These are phyloP conservation scores for Octonoba sinensis DNA, from an alignment of 2,888 invertebrate species.

Conservation along the genomic window DNA sequence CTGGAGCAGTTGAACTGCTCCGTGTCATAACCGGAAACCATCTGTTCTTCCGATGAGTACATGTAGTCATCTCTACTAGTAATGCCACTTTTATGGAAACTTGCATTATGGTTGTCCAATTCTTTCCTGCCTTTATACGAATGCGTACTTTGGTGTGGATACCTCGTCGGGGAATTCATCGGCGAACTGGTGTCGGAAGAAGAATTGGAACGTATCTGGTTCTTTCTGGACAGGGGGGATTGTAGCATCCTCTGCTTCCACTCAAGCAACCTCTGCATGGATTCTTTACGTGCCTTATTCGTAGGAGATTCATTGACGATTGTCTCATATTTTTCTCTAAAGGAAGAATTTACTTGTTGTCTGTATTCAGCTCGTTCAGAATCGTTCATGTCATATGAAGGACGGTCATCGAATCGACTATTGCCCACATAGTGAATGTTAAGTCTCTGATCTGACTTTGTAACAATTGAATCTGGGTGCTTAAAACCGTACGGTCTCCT, in stretches of 20 bases:
- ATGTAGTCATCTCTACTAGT: slow-evolving; percentile 9
- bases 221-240: slow-evolving; percentile 86
- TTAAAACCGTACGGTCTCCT: not conserved
- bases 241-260: slow-evolving; percentile 95
- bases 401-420: not conserved
- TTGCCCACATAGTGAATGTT: slow-evolving; percentile 23
- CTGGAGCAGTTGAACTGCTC: too few species aligned
- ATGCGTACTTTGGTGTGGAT: not conserved
- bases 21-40: too few species aligned
- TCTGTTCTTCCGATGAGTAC: slow-evolving; percentile 1
- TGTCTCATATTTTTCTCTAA: too few species aligned
- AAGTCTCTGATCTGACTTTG: slow-evolving; percentile 2
- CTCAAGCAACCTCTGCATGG: slow-evolving; percentile 89
- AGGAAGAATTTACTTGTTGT: not conserved
- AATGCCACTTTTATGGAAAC: not conserved
- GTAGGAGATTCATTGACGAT: not conserved
- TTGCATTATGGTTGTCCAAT: slow-evolving; percentile 71
- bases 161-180: slow-evolving; percentile 52
- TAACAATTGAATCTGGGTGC: not conserved
- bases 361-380: slow-evolving; percentile 12
- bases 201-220: slow-evolving; percentile 40
- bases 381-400: slow-evolving; percentile 19
- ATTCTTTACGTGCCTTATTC: slow-evolving; percentile 77
- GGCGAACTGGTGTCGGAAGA: slow-evolving; percentile 44
- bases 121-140: slow-evolving; percentile 71